Conservation (phyloP, 2,888 invertebrate genomes). For the Apoda limacodes region DNA sequence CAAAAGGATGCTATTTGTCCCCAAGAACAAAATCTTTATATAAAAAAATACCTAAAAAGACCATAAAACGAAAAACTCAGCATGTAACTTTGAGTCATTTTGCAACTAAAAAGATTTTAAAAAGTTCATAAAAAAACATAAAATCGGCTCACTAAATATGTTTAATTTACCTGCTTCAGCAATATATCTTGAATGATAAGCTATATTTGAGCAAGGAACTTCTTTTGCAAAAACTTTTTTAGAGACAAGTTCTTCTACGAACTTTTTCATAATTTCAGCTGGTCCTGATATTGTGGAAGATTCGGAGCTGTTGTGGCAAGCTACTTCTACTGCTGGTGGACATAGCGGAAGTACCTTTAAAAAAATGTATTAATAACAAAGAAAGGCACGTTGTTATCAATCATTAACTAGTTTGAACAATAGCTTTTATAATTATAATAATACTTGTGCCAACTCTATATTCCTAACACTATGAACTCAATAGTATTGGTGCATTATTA, state of each 20-base stretch:
- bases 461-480: no score
- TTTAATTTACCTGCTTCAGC: conserved; percentile 58
- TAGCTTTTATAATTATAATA: no score
- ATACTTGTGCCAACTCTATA: no score
- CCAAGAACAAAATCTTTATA: no score
- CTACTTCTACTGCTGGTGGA: conserved; percentile 76
- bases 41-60: neutral
- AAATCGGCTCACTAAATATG: neutral
- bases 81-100: neutral
- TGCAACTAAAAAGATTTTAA: neutral
- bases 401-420: no score
- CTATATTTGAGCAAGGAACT: conserved; percentile 77
- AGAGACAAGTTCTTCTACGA: conserved; percentile 53
- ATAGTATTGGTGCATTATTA: no score
- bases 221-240: conserved; percentile 41
- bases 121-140: conserved; percentile 27
- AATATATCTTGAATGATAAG: conserved; percentile 89
- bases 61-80: conserved; percentile 6
- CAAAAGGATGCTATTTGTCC: no score
- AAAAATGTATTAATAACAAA: no score
- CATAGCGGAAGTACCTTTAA: neutral
- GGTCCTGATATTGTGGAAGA: conserved; percentile 85
- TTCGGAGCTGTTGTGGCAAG: conserved; percentile 83
- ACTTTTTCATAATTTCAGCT: conserved; percentile 68
- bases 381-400: no score